These are phyloP conservation scores for Lacanobia oleracea DNA, from an alignment of 2,888 invertebrate species.

Conservation along the genomic window DNA sequence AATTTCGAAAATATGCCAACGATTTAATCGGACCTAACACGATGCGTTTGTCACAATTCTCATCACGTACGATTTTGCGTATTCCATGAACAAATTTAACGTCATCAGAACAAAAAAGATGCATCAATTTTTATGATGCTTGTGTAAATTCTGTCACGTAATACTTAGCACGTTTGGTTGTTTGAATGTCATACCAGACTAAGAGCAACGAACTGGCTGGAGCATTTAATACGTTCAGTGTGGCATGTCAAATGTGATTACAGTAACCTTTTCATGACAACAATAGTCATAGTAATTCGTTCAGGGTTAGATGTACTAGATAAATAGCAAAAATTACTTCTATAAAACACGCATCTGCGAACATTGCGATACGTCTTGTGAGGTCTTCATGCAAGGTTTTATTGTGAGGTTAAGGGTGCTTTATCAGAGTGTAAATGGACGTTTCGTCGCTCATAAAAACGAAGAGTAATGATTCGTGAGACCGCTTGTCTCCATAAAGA, in stretches of 20 bases:
- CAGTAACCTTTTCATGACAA: constrained; percentile 17
- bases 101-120: constrained; percentile 35
- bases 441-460: constrained; percentile 58
- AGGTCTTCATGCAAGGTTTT: constrained; percentile 45
- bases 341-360: constrained; percentile 24
- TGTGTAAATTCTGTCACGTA: constrained; percentile 50
- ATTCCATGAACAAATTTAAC: constrained; percentile 53
- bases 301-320: constrained; percentile 32
- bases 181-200: constrained; percentile 52
- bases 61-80: constrained; percentile 45
- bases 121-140: constrained; percentile 37
- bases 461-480: constrained; percentile 58
- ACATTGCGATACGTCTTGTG: constrained; percentile 44
- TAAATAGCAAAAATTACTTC: constrained; percentile 6
- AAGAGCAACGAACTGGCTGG: constrained; percentile 54
- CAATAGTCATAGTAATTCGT: constrained; percentile 24
- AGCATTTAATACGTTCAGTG: constrained; percentile 16
- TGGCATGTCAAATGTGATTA: constrained; percentile 33
- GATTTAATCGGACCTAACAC: constrained; percentile 43
- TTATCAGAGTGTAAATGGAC: constrained; percentile 49
- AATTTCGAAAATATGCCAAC: constrained; percentile 38
- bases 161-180: constrained; percentile 21
- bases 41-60: constrained; percentile 43
- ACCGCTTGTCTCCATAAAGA: constrained; percentile 57
- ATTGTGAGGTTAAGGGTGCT: constrained; percentile 43